Base-by-base conservation (phyloP, 1,140 invertebrate species). In the Drosophila mojavensis region DNA sequence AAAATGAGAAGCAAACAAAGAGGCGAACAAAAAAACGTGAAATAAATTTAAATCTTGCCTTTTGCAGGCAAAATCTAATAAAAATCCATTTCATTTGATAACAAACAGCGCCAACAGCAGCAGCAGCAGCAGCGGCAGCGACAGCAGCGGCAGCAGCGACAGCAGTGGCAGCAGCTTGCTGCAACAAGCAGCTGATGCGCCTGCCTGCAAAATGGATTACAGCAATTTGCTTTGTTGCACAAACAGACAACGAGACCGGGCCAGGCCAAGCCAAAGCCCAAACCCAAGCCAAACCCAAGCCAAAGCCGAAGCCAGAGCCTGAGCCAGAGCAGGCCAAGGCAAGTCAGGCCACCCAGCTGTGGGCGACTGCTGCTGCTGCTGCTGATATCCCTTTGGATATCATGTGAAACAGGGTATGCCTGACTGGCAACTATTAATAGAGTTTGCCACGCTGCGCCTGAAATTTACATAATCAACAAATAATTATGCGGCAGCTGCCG, bases 391-490 rank as follows among this genome's bases (percentile, higher is more conserved):
- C 20, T 20, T 39, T 20, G 39, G 20, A n/a, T 5, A 58, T 45
- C 24, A 5, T 43, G 28, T 28, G 17, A 2, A 9, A 61, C 45
- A 61, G 28, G 28, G 26, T 30, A 61, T 33, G 45, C 26, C 59
- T 48, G 30, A 63, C 61, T 48, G 30, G 67, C 61, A 68, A 79
- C 80, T 81, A 85, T 85, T 82, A 84, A 84, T 78, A 75, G 81
- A 81, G 78, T 77, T 67, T 65, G 62, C 33, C 30, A 39, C 55
- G 59, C 54, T 53, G 54, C 15, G 48, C 36, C 43, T 60, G n/a
- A 70, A 75, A 88, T 88, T 88, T 89, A 78, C 84, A 88, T 88
- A 88, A 88, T 88, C 84, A 89, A 88, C 70, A 88, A 89, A 88
- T 88, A 88, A 88, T 88, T 88, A 88, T 88, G 83, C 84, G 68